Evolutionary conservation across 2,797 vertebrate species (phyloP).

Genomic region (Pangasius macronema): DNA sequence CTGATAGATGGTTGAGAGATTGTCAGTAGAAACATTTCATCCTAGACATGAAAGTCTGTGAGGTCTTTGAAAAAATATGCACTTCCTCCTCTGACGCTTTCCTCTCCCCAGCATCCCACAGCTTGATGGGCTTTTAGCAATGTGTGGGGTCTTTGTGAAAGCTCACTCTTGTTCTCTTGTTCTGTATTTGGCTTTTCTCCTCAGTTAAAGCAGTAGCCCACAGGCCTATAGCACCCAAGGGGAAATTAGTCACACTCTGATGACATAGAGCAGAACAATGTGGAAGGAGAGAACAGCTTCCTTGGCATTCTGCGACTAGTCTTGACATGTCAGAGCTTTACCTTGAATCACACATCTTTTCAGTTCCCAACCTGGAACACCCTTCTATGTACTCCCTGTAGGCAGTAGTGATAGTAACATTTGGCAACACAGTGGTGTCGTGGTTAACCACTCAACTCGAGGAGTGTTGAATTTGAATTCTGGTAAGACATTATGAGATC

Average conservation of each 20-base stretch:
- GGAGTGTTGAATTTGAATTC: background rate
- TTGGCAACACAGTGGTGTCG: background rate
- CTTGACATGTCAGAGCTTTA: constrained; percentile 15
- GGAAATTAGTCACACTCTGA: constrained; percentile 37
- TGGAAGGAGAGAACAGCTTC: constrained; percentile 23
- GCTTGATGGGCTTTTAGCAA: constrained; percentile 33
- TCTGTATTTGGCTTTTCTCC: constrained; percentile 21
- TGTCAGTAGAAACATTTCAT: constrained; percentile 36
- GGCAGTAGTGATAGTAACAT: background rate
- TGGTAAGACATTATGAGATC: constrained; percentile 1
- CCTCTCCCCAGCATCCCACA: constrained; percentile 25
- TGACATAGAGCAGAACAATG: constrained; percentile 26
- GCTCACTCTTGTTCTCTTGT: constrained; percentile 7
- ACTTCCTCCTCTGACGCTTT: constrained; percentile 24
- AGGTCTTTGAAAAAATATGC: constrained; percentile 39
- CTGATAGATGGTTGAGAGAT: constrained; percentile 36
- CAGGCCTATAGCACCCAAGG: constrained; percentile 31
- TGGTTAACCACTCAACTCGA: background rate
- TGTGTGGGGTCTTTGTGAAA: constrained; percentile 47
- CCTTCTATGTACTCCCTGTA: constrained; percentile 1
- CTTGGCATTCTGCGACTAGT: constrained; percentile 4
- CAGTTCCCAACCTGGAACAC: background rate
- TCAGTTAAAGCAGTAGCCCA: constrained; percentile 25
- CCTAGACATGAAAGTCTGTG: constrained; percentile 36
- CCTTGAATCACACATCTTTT: constrained; percentile 27